Conservation (phyloP, 2,888 invertebrate species). For the Amblyjoppa proteus region DNA sequence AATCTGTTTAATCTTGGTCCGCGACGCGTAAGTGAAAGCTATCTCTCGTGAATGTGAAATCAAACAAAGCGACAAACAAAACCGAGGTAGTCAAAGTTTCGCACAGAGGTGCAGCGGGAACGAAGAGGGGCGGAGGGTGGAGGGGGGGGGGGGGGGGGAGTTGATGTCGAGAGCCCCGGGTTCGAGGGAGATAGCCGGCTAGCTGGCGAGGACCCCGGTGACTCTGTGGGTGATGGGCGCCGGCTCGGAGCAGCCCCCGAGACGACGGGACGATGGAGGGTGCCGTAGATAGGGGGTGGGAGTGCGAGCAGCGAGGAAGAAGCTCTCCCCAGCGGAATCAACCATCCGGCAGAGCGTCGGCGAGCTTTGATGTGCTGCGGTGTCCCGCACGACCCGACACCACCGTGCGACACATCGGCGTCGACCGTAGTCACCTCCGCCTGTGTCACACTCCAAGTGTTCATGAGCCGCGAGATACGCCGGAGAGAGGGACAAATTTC, state of each 20-base stretch:
- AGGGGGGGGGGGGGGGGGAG: conserved; percentile 24
- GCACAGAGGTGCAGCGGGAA: conserved; percentile 49
- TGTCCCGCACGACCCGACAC: conserved; percentile 76
- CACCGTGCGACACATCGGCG: conserved; percentile 78
- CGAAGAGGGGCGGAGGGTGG: neutral
- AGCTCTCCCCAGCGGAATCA: neutral
- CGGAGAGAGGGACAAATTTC: conserved; percentile 34
- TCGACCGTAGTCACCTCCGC: conserved; percentile 79
- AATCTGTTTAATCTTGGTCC: conserved; percentile 85
- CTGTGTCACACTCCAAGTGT: conserved; percentile 69
- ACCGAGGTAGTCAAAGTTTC: conserved; percentile 79
- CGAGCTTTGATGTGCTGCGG: conserved; percentile 80
- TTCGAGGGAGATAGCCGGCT: conserved; percentile 32
- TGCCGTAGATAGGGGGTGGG: neutral
- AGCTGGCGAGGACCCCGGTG: neutral
- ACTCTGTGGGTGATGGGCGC: conserved; percentile 39
- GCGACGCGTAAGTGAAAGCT: conserved; percentile 84
- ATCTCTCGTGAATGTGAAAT: conserved; percentile 84
- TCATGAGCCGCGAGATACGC: conserved; percentile 60
- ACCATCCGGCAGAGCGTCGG: conserved; percentile 48
- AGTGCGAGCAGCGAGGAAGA: conserved; percentile 26
- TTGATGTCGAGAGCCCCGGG: conserved; percentile 56
- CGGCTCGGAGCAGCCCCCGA: conserved; percentile 46
- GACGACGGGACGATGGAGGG: conserved; percentile 40
- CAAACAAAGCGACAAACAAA: conserved; percentile 85